Conservation (phyloP, 2,888 invertebrate species). For the Ormyrus labotus region DNA sequence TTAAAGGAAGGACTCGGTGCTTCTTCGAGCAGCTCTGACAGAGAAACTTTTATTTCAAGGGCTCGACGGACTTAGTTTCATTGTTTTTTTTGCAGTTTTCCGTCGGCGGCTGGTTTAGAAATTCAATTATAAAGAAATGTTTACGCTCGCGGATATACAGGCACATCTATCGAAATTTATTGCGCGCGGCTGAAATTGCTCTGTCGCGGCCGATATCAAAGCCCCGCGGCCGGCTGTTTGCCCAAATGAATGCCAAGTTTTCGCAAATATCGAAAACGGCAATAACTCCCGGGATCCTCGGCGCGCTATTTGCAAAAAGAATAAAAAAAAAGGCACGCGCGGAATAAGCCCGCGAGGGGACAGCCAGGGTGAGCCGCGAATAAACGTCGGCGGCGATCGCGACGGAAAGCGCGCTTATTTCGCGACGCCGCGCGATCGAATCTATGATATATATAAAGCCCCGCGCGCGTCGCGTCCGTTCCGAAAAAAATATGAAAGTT, state of each 20-base stretch:
- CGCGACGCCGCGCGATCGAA: neutral
- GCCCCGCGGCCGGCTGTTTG: too few relatives aligned
- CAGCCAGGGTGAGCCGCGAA: neutral
- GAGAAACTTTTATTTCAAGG: too few relatives aligned
- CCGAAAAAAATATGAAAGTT: constrained; percentile 33
- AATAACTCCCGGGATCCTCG: constrained; percentile 28
- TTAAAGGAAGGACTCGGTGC: too few relatives aligned
- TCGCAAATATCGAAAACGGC: constrained; percentile 16
- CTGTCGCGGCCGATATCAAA: neutral
- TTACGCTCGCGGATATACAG: too few relatives aligned
- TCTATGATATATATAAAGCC: neutral
- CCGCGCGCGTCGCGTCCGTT: neutral
- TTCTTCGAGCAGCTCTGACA: too few relatives aligned
- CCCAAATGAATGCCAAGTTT: neutral
- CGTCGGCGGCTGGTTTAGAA: too few relatives aligned
- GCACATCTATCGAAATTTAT: neutral
- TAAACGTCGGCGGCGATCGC: neutral
- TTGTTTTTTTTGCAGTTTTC: too few relatives aligned
- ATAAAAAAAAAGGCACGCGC: neutral
- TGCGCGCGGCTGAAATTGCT: neutral
- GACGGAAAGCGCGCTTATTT: constrained; percentile 23
- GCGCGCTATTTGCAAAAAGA: neutral
- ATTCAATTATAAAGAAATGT: too few relatives aligned
- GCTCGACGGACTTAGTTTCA: too few relatives aligned
- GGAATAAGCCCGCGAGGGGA: neutral